These are phyloP conservation scores for Hybognathus amarus DNA, from an alignment of 2,797 vertebrate species.

Conservation along the genomic window DNA sequence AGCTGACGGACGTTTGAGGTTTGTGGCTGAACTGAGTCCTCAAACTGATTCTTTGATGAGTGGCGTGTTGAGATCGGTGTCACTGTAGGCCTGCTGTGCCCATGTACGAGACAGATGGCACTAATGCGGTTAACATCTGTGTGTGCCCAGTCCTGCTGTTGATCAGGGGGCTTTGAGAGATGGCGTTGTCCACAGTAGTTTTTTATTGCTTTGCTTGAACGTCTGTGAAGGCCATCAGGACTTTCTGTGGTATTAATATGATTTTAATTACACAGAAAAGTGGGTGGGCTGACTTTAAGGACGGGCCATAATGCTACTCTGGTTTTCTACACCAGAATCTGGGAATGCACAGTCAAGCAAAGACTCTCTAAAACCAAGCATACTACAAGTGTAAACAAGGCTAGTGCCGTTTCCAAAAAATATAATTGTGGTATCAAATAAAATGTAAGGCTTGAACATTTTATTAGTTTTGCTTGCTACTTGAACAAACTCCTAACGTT, in stretches of 20 bases:
- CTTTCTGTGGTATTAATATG: slow-evolving; percentile 12
- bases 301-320: neutral
- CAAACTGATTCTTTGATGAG: slow-evolving; percentile 38
- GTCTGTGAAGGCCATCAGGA: slow-evolving; percentile 67
- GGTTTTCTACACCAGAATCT: neutral
- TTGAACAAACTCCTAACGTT: too few species aligned
- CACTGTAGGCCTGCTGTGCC: slow-evolving; percentile 5
- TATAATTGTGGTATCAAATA: neutral
- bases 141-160: slow-evolving; percentile 66
- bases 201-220: slow-evolving; percentile 70
- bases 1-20: slow-evolving; percentile 46
- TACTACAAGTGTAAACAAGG: neutral
- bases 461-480: neutral
- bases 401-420: neutral
- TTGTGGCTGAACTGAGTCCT: slow-evolving; percentile 32
- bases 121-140: slow-evolving; percentile 73
- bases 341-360: neutral
- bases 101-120: slow-evolving; percentile 68
- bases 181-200: slow-evolving; percentile 60
- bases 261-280: slow-evolving; percentile 27
- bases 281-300: neutral
- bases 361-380: neutral
- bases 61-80: slow-evolving; percentile 34
- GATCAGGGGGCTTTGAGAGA: slow-evolving; percentile 65
- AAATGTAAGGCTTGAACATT: neutral